Percentiles rank a stretch among this genome's conserved stretches.
phyloP scores from a whole-genome alignment of 2,113 vertebrate species.

The Agapornis roseicollis region DNA sequence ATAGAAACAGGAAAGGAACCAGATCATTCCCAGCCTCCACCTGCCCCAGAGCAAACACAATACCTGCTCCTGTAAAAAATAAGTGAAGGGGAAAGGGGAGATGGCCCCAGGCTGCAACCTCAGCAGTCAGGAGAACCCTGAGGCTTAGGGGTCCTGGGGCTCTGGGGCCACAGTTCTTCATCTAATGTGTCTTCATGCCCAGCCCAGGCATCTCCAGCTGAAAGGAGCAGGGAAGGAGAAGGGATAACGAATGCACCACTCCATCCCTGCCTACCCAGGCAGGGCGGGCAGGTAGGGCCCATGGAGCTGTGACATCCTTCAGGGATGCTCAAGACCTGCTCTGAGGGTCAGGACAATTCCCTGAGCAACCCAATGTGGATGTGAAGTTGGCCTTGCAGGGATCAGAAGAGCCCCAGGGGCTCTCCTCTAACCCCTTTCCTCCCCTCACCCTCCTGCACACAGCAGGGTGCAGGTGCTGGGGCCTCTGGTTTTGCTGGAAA shows the following conservation, averaged over 20 bases:
- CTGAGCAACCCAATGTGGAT: neutral
- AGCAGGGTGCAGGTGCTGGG: accelerated
- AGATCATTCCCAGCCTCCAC: neutral
- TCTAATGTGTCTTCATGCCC: neutral
- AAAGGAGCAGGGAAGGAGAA: accelerated
- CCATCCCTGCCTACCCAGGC: accelerated
- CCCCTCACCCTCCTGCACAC: too few species aligned
- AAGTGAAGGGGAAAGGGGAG: too few species aligned
- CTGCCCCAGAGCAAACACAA: neutral
- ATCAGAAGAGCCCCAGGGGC: neutral
- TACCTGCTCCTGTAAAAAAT: neutral
- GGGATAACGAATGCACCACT: accelerated
- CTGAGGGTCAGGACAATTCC: neutral
- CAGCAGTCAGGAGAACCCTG: neutral
- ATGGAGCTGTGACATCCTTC: accelerated
- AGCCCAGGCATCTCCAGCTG: accelerated
- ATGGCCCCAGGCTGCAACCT: neutral
- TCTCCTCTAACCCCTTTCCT: too few species aligned
- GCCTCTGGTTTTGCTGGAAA: neutral
- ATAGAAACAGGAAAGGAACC: neutral
- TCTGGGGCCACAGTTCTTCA: neutral
- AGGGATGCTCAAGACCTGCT: neutral
- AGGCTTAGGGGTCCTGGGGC: neutral
- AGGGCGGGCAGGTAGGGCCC: neutral
- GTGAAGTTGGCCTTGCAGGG: neutral